phyloP scores from a whole-genome alignment of 2,888 invertebrate species.

The Ectemnius continuus region DNA sequence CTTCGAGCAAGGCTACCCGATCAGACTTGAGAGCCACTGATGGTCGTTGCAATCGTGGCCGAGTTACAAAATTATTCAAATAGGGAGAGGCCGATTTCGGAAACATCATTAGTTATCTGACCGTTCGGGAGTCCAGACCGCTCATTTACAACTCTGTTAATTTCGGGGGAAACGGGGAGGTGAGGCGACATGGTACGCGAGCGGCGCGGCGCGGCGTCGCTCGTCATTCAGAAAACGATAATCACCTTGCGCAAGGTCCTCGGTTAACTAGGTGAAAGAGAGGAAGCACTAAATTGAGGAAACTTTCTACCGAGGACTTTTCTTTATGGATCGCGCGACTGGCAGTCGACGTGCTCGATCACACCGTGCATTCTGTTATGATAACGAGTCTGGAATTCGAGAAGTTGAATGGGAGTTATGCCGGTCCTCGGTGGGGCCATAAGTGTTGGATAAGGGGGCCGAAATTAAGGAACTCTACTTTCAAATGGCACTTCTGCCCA shows the following conservation, averaged over 20 bases:
- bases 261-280: conserved; percentile 5
- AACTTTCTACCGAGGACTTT: conserved; percentile 8
- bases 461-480: conserved; percentile 46
- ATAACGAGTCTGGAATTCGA: too few species aligned
- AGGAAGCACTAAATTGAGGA: conserved; percentile 12
- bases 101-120: conserved; percentile 58
- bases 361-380: too few species aligned
- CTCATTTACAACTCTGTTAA: conserved; percentile 66
- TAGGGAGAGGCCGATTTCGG: conserved; percentile 55
- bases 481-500: conserved; percentile 53
- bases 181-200: conserved; percentile 30
- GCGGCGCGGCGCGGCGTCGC: conserved; percentile 26
- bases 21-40: conserved; percentile 26
- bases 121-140: conserved; percentile 40
- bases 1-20: conserved; percentile 22
- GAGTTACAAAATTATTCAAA: conserved; percentile 64
- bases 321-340: too few species aligned
- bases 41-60: conserved; percentile 39
- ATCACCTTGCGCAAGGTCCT: conserved; percentile 41
- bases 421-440: too few species aligned
- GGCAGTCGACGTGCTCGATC: too few species aligned
- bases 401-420: too few species aligned
- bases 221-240: conserved; percentile 26
- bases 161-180: conserved; percentile 54
- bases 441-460: conserved; percentile 19